phyloP scores from a whole-genome alignment of 2,797 vertebrate species.

The Buphagus erythrorhynchus region DNA sequence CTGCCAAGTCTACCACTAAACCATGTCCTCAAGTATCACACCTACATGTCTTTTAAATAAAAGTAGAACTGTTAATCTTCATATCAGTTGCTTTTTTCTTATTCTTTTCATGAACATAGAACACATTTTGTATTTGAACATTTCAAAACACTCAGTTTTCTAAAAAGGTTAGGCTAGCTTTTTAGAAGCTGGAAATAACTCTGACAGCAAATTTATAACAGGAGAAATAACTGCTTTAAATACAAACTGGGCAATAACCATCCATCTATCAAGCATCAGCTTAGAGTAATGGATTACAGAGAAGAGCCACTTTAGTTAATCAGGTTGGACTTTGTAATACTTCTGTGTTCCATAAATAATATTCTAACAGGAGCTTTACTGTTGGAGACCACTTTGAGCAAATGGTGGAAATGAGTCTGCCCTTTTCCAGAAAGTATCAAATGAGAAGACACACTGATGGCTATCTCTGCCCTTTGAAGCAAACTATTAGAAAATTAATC shows the following conservation, averaged over 20 bases:
- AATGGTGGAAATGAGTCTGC: constrained; percentile 47
- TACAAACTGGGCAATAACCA: background rate
- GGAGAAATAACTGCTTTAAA: constrained; percentile 27
- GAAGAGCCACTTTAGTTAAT: constrained; percentile 65
- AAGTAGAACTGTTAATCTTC: background rate
- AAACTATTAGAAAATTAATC: constrained; percentile 47
- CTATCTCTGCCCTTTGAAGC: constrained; percentile 51
- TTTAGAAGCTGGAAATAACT: constrained; percentile 23
- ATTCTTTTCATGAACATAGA: background rate
- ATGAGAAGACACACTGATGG: constrained; percentile 5
- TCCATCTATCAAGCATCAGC: constrained; percentile 26
- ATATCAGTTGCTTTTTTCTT: background rate
- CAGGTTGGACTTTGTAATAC: constrained; percentile 27
- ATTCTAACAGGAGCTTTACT: constrained; percentile 5
- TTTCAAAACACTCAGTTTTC: background rate
- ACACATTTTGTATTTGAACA: background rate
- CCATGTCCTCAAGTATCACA: background rate
- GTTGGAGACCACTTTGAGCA: constrained; percentile 19
- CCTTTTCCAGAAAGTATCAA: constrained; percentile 27
- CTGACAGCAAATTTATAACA: constrained; percentile 18
- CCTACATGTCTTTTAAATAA: background rate
- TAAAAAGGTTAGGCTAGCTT: background rate
- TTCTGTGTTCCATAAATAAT: constrained; percentile 57
- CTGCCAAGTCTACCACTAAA: background rate
- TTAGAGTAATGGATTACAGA: constrained; percentile 11